Evolutionary conservation across 2,888 invertebrate species (phyloP).

Genomic region (Drosophila kokeensis): DNA sequence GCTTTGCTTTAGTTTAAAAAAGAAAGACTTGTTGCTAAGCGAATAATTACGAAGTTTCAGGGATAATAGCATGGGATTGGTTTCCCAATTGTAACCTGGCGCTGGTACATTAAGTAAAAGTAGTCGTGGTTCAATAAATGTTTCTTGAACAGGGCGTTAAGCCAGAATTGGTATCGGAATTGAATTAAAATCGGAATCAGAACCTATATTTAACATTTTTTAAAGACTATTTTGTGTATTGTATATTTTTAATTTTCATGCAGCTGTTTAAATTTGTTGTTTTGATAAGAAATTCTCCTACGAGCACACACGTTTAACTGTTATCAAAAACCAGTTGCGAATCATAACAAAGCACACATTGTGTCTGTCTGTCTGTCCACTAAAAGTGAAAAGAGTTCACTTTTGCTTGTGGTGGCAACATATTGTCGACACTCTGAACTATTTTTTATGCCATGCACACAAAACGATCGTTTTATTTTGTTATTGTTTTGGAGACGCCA

Average conservation of each 20-base stretch:
- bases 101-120: neutral
- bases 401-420: conserved; percentile 41
- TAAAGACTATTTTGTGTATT: neutral
- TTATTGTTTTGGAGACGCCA: conserved; percentile 28
- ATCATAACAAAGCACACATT: conserved; percentile 24
- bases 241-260: neutral
- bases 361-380: neutral
- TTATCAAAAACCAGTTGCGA: conserved; percentile 26
- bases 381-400: conserved; percentile 27
- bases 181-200: no score
- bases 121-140: neutral
- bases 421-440: conserved; percentile 28
- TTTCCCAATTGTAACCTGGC: neutral
- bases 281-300: neutral
- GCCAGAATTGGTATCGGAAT: neutral
- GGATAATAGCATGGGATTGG: no score
- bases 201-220: no score
- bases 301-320: neutral
- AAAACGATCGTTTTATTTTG: conserved; percentile 36
- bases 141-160: neutral
- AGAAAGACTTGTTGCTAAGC: neutral
- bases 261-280: neutral
- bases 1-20: neutral
- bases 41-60: neutral
- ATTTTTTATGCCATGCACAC: conserved; percentile 30